Evolutionary conservation across 2,888 invertebrate genomes (phyloP).

Genomic region (Dryococelus australis): DNA sequence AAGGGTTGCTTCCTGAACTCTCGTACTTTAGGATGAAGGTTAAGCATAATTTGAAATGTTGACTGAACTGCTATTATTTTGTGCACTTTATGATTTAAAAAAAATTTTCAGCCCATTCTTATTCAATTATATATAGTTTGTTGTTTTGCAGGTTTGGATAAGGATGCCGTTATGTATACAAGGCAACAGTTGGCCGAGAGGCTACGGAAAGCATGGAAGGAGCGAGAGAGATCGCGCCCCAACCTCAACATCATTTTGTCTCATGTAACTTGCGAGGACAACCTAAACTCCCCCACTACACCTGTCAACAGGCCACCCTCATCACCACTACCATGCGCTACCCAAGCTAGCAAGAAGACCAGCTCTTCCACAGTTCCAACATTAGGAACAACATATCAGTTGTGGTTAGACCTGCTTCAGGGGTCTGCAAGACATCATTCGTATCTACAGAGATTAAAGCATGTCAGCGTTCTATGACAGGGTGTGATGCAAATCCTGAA

Average conservation of each 20-base stretch:
- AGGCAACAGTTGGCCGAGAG: conserved; percentile 62
- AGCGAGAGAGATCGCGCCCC: conserved; percentile 50
- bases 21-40: too few relatives aligned
- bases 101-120: too few relatives aligned
- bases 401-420: neutral
- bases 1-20: too few relatives aligned
- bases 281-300: neutral
- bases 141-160: neutral
- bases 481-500: neutral
- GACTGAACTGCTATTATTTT: too few relatives aligned
- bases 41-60: too few relatives aligned
- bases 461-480: too few relatives aligned
- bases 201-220: conserved; percentile 61
- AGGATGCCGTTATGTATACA: conserved; percentile 44
- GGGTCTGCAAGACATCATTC: neutral
- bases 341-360: neutral
- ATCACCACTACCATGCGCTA: neutral
- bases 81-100: too few relatives aligned
- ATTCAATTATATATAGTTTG: too few relatives aligned
- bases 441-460: too few relatives aligned
- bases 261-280: conserved; percentile 55
- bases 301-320: neutral
- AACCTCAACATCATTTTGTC: conserved; percentile 62
- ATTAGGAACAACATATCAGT: neutral
- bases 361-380: too few relatives aligned